Evolutionary conservation across 2,888 invertebrate species (phyloP), one percentile per base, ranked within the genome.

Genomic region (Drosophila putrida): DNA sequence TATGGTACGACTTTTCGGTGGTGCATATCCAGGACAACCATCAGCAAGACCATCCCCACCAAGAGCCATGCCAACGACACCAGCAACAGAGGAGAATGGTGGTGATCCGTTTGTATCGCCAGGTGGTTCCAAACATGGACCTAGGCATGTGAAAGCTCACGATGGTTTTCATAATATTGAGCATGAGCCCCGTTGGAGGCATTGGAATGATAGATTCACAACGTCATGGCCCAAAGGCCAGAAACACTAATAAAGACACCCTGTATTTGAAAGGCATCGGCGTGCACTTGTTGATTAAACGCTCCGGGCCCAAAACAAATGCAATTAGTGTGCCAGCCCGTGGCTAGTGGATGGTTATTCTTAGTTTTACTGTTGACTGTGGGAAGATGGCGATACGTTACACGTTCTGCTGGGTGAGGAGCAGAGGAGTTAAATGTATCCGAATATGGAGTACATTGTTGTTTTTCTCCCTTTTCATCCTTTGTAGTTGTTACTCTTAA

Each of bases 131-230:
- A 13, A 10, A 9, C 6, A 5, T 0, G 63, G 69, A 1, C 1
- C 13, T 0, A 61, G 44, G 0, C 78, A 82, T 25, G 68, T 72
- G 0, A 61, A 4, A 15, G 83, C 75, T 0, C 82, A 82, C 35
- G 71, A 83, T 51, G 82, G 84, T 6, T 82, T 83, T 25, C 78
- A 83, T 36, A 64, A 54, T 27, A 9, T 82, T 0, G 44, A 36
- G 1, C 28, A 1, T 0, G 82, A 82, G n/a, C 46, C 38, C 0
- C 4, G 47, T 2, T 87, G 69, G 73, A 47, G 59, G 0, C 38
- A 53, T 27, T 86, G 80, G 83, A 82, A 86, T 15, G 69, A 85
- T 38, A 44, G n/a, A 0, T 75, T 82, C 1, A 68, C 65, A 25
- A 50, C 47, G 9, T 43, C 10, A 25, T 2, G 2, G 20, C 11